phyloP scores from a whole-genome alignment of 2,888 invertebrate genomes.

The Cepaea hortensis region DNA sequence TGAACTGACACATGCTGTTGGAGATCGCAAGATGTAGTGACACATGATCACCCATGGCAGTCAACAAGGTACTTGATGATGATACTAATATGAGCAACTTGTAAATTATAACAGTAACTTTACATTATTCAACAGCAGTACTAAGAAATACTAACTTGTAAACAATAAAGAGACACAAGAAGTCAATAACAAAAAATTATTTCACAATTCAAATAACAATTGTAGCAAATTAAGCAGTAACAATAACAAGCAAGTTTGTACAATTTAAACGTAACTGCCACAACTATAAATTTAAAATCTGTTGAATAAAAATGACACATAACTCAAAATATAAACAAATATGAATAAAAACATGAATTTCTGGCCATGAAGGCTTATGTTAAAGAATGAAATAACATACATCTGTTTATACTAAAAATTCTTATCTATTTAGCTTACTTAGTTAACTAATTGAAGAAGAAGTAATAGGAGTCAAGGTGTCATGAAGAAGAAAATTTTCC shows the following conservation, averaged over 20 bases:
- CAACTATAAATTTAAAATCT: neutral
- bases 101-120: too few relatives aligned
- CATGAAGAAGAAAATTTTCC: too few relatives aligned
- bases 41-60: too few relatives aligned
- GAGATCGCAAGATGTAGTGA: too few relatives aligned
- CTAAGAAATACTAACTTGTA: neutral
- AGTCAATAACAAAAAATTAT: neutral
- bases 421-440: neutral
- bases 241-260: neutral
- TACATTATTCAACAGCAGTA: neutral
- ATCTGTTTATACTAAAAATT: neutral
- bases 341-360: neutral
- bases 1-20: too few relatives aligned
- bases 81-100: too few relatives aligned
- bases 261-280: neutral
- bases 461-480: neutral
- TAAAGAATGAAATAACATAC: neutral
- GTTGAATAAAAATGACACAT: neutral
- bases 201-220: neutral
- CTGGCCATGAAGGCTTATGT: neutral
- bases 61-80: too few relatives aligned
- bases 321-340: neutral
- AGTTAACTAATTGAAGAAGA: neutral
- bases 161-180: neutral
- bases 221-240: neutral